Percentiles rank a stretch among this genome's conserved stretches.
Conservation (phyloP, 2,888 invertebrate species). For the Oscheius sp. region DNA sequence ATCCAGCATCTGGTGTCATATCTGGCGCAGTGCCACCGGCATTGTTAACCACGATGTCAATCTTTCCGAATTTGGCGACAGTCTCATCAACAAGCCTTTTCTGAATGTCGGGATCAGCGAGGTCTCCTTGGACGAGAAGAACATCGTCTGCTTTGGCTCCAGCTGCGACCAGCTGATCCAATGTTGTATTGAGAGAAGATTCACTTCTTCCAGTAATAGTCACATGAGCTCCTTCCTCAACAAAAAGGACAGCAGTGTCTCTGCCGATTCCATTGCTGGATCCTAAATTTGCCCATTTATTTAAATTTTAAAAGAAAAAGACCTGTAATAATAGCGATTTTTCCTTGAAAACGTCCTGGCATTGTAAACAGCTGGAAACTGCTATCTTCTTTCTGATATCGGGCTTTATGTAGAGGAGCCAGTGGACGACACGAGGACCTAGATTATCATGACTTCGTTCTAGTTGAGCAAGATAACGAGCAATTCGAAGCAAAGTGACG, state of each 20-base stretch:
- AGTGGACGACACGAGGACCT: not conserved
- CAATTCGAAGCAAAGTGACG: not conserved
- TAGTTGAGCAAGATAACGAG: no score
- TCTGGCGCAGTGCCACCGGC: slow-evolving; percentile 26
- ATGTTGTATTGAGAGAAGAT: slow-evolving; percentile 31
- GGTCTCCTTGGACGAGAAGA: slow-evolving; percentile 27
- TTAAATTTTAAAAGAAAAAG: not conserved
- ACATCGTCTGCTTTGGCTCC: slow-evolving; percentile 23
- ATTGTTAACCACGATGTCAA: slow-evolving; percentile 35
- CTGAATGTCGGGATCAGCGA: slow-evolving; percentile 29
- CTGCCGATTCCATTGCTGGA: slow-evolving; percentile 47
- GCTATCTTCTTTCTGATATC: not conserved
- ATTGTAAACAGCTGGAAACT: not conserved
- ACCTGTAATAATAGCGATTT: slow-evolving; percentile 27
- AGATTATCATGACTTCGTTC: no score
- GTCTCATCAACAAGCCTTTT: slow-evolving; percentile 31
- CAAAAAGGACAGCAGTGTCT: slow-evolving; percentile 36
- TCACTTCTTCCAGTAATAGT: slow-evolving; percentile 42
- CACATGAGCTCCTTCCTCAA: slow-evolving; percentile 44
- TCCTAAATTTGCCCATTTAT: slow-evolving; percentile 29
- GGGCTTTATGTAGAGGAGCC: not conserved
- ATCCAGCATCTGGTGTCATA: not conserved
- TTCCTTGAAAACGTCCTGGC: slow-evolving; percentile 20
- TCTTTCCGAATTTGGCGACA: slow-evolving; percentile 33
- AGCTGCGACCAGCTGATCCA: not conserved